phyloP scores from a whole-genome alignment of 2,113 vertebrate genomes.

The Scalopus aquaticus region DNA sequence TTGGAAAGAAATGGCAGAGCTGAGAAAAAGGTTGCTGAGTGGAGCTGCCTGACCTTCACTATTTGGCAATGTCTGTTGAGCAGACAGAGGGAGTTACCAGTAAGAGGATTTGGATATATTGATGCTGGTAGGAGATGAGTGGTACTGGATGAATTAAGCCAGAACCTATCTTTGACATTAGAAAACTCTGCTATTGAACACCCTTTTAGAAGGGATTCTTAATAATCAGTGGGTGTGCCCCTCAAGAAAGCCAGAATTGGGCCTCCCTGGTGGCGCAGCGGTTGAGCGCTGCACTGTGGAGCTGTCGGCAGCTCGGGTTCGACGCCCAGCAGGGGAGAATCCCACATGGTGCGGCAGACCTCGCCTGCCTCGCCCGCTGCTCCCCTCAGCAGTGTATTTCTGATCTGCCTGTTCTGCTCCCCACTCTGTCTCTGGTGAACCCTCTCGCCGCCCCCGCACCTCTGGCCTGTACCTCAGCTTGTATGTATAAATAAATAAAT shows the following conservation, averaged over 20 bases:
- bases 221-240: not conserved
- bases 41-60: not conserved
- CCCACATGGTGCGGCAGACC: too few relatives aligned
- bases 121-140: not conserved
- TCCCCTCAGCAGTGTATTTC: too few relatives aligned
- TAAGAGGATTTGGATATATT: not conserved
- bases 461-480: too few relatives aligned
- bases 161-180: not conserved
- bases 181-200: not conserved
- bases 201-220: not conserved
- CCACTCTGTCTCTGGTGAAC: too few relatives aligned
- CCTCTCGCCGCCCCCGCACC: too few relatives aligned
- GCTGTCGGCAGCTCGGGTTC: too few relatives aligned
- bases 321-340: too few relatives aligned
- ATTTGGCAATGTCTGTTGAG: not conserved
- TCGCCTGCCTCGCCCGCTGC: too few relatives aligned
- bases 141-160: not conserved
- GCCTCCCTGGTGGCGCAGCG: too few relatives aligned
- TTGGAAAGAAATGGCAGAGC: not conserved
- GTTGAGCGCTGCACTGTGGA: too few relatives aligned
- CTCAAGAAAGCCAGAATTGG: not conserved
- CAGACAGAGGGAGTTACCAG: not conserved
- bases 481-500: too few relatives aligned
- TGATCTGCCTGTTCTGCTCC: too few relatives aligned
- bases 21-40: not conserved